Base-by-base conservation (phyloP, 1,140 invertebrate species). In the Bombus affinis region DNA sequence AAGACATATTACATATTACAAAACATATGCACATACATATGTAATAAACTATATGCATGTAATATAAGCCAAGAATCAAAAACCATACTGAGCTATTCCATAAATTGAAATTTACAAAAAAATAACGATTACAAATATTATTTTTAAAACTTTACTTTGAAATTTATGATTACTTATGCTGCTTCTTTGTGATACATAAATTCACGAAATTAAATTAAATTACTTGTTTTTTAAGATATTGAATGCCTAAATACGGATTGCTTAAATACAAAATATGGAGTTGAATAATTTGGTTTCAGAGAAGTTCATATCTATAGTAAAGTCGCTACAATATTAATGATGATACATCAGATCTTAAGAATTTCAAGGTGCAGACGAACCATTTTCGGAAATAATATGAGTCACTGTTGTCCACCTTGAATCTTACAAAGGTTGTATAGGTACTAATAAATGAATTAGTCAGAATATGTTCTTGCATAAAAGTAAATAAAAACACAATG, bases 361-460 rank as follows among this genome's bases (percentile, higher is more conserved):
- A 32, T 70, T 59, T 84, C 35, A 84, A 86, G 42, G 65, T 42
- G 39, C 35, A 44, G 32, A 18, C 39, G 22, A 74, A 71, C 78
- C 39, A 89, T 65, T 68, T 88, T 76, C 87, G 79, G 70, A 87
- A 74, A 81, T 22, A 5, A 32, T 37, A 6, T 89, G 88, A 90
- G 53, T 90, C 85, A 90, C 70, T 66, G 73, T 39, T 39, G 89
- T 68, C 73, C 44, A 79, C 89, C 88, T 90, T 90, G 89, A 87
- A 84, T 83, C 81, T 66, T 9, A 62, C 32, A 44, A 89, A 90
- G 65, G 62, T 81, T 72, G 39, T 39, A 57, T n/a, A 32, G 35
- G 62, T 81, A 25, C 4, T 44, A 6, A 37, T 25, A 76, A 37
- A 82, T 82, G 3, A 57, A 42, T 8, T 66, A 22, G 5, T 71